Conservation (phyloP, 2,888 invertebrate genomes). For the Pyrrhosoma nymphula region DNA sequence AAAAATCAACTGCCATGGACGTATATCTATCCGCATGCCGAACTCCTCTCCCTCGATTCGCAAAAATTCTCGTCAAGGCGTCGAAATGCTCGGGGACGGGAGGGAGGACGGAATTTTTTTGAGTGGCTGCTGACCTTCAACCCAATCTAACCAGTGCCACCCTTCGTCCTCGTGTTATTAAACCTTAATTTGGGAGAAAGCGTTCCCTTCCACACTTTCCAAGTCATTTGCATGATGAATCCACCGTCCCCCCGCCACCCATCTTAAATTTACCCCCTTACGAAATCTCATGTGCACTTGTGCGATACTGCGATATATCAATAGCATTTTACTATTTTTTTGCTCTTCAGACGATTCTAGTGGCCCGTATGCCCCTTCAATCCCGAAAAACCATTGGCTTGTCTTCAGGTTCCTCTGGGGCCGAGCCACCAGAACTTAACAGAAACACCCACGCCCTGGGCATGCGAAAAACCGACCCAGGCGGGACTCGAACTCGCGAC, state of each 20-base stretch:
- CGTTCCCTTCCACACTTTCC: conserved; percentile 1
- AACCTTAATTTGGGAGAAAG: conserved; percentile 58
- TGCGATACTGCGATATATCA: too few relatives aligned
- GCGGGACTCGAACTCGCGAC: too few relatives aligned
- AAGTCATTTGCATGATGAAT: conserved; percentile 58
- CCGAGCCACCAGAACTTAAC: too few relatives aligned
- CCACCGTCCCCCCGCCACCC: neutral
- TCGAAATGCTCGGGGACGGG: neutral
- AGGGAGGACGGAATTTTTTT: neutral
- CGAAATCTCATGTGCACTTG: too few relatives aligned
- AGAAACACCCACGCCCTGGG: too few relatives aligned
- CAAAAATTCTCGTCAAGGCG: neutral
- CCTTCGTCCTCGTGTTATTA: conserved; percentile 41
- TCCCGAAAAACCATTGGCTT: too few relatives aligned
- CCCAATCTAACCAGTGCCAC: neutral
- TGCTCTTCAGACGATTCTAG: too few relatives aligned
- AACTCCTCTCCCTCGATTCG: neutral
- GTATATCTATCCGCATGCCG: neutral
- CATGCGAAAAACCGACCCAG: too few relatives aligned
- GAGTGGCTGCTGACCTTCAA: neutral
- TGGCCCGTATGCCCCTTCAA: too few relatives aligned
- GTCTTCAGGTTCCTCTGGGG: too few relatives aligned
- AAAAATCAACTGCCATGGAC: conserved; percentile 44
- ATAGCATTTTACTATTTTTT: too few relatives aligned
- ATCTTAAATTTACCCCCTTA: too few relatives aligned